Base-by-base conservation (phyloP, 2,888 invertebrate genomes). In the Cephalotes varians region DNA sequence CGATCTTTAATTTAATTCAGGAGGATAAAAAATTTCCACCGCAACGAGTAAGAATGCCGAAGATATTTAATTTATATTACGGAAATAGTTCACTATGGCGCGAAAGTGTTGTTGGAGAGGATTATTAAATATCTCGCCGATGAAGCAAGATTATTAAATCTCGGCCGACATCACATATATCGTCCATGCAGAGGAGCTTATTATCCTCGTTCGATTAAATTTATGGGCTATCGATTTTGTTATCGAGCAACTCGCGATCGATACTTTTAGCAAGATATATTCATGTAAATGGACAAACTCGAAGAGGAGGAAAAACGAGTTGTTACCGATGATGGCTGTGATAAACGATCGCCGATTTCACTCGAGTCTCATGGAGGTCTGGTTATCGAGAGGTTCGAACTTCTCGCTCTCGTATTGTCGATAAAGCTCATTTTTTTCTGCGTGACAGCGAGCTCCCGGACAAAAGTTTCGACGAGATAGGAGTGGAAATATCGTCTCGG, bases 401-500 rank as follows among this genome's bases (percentile, higher is more conserved):
- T 72, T 81, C 56, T 80, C 81, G 64, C 76, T 25, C 54, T 25
- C 54, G 49, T 81, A 79, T 80, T 87, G 79, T 84, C 88, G 87
- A 88, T 88, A 88, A 82, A 85, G 81, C 76, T 81, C 67, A 60
- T 87, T 87, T 85, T 84, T 51, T 83, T 83, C 58, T 60, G 65
- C 31, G 58, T 74, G 49, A 64, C 82, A 65, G 60, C 60, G 82
- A 82, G 82, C 60, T 74, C 71, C 34, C 81, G 81, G 77, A 81
- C 69, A 49, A 86, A 87, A 88, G 86, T 88, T 88, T 88, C 81
- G 79, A 82, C 85, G 77, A 85, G 85, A 85, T 85, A 85, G 58
- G 71, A 74, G 85, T 76, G 85, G 65, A 84, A 81, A 87, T 84
- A 86, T 87, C 79, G 84, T 81, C 81, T 51, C 40, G 58, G 49